Percentiles rank a stretch among this genome's conserved stretches.
phyloP scores from a whole-genome alignment of 2,888 invertebrate genomes.

The Chesias legatella region DNA sequence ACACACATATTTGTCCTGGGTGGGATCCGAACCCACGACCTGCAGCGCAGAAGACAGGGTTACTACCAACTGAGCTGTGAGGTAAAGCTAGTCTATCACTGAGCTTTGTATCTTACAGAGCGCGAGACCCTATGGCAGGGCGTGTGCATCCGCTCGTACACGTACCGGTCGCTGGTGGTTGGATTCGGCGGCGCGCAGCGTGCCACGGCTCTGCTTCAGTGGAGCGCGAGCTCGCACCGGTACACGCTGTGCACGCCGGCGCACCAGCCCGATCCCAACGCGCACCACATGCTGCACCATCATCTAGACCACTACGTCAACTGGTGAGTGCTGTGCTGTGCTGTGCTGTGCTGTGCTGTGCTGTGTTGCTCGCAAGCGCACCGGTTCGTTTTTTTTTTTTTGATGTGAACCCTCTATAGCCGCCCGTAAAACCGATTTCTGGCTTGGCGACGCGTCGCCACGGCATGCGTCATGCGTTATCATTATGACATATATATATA shows the following conservation, averaged over 20 bases:
- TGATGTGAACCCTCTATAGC: too few species aligned
- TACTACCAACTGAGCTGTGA: too few species aligned
- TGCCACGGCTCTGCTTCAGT: slow-evolving; percentile 51
- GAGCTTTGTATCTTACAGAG: slow-evolving; percentile 67
- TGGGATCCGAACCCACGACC: too few species aligned
- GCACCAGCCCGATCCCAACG: slow-evolving; percentile 90
- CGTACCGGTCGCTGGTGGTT: slow-evolving; percentile 93
- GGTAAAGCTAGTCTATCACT: neutral
- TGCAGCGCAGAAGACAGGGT: too few species aligned
- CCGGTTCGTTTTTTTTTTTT: too few species aligned
- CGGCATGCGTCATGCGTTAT: too few species aligned
- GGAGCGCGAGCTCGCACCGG: slow-evolving; percentile 92
- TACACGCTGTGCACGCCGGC: slow-evolving; percentile 91
- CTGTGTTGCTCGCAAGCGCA: too few species aligned
- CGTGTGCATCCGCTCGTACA: slow-evolving; percentile 92
- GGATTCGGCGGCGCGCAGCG: slow-evolving; percentile 54
- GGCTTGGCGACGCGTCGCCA: too few species aligned
- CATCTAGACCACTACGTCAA: slow-evolving; percentile 95
- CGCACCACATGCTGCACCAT: slow-evolving; percentile 93
- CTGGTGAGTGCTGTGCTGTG: slow-evolving; percentile 62
- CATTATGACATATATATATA: too few species aligned
- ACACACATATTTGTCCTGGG: too few species aligned
- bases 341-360: too few species aligned
- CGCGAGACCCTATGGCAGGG: slow-evolving; percentile 72
- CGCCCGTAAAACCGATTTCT: too few species aligned